These are phyloP conservation scores for Pelecanoides urinatrix DNA, from an alignment of 2,113 vertebrate genomes.

Conservation along the genomic window DNA sequence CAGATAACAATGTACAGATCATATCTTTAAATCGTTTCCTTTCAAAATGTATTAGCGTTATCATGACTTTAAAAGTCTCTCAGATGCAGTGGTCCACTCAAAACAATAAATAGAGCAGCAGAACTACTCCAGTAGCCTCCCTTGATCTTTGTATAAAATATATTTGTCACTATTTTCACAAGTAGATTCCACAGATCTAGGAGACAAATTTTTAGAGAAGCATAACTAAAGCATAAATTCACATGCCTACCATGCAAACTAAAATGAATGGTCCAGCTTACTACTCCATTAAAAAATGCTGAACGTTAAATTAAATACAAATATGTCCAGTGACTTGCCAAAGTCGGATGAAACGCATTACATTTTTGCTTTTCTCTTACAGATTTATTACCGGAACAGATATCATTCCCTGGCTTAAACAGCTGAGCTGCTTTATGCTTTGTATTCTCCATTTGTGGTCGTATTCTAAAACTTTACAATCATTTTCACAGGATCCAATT, in stretches of 20 bases:
- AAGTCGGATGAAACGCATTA: not conserved
- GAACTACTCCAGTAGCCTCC: not conserved
- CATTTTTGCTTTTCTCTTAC: not conserved
- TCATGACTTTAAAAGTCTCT: not conserved
- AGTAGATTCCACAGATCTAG: not conserved
- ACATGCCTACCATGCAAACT: not conserved
- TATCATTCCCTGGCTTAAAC: not conserved
- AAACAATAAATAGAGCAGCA: conserved; percentile 18
- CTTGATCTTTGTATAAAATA: not conserved
- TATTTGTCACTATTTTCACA: not conserved
- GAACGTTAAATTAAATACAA: not conserved
- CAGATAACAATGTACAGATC: conserved; percentile 9
- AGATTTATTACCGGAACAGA: not conserved
- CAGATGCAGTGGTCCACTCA: not conserved
- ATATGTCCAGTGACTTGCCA: not conserved
- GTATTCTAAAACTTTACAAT: not conserved
- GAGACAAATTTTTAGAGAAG: not conserved
- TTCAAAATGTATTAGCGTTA: not conserved
- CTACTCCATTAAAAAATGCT: not conserved
- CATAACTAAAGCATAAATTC: not conserved
- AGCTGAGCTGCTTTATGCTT: not conserved
- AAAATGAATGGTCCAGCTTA: not conserved
- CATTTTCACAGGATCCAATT: not conserved
- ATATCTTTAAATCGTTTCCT: conserved; percentile 38
- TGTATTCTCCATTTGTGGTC: not conserved